phyloP scores from a whole-genome alignment of 2,888 invertebrate species.

The Trachelus stipa region DNA sequence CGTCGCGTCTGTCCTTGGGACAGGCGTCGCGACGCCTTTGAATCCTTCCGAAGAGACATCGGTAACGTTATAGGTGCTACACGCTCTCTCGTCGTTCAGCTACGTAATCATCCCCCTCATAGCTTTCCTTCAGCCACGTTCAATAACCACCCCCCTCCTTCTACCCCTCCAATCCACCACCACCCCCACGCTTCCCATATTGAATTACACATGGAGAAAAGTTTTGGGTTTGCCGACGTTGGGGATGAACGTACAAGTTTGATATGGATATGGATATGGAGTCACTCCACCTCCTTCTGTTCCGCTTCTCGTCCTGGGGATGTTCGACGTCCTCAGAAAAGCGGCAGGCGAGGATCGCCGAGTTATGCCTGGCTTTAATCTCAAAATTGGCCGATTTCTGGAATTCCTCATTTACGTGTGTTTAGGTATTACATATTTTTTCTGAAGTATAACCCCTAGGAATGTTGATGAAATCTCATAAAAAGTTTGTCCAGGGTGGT shows the following conservation, averaged over 20 bases:
- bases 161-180: slow-evolving; percentile 1
- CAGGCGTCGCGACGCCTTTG: not conserved
- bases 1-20: slow-evolving; percentile 12
- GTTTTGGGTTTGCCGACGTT: slow-evolving; percentile 42
- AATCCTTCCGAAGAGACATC: slow-evolving; percentile 7
- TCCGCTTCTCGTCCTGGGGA: slow-evolving; percentile 13
- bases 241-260: slow-evolving; percentile 47
- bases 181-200: slow-evolving; percentile 37
- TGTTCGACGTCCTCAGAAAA: not conserved
- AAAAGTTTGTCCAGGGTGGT: not conserved
- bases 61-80: slow-evolving; percentile 2
- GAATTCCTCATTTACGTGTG: not conserved
- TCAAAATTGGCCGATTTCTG: slow-evolving; percentile 41
- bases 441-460: not conserved
- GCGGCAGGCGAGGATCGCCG: slow-evolving; percentile 18
- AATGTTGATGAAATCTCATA: not conserved
- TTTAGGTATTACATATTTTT: not conserved
- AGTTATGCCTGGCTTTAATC: slow-evolving; percentile 46
- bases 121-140: not conserved
- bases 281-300: slow-evolving; percentile 35
- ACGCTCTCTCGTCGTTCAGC: slow-evolving; percentile 13
- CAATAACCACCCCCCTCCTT: not conserved
- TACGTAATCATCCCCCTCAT: not conserved
- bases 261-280: slow-evolving; percentile 44
- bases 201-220: slow-evolving; percentile 54